These are phyloP conservation scores for Apeira syringaria DNA, from an alignment of 2,888 invertebrate species.

Conservation along the genomic window DNA sequence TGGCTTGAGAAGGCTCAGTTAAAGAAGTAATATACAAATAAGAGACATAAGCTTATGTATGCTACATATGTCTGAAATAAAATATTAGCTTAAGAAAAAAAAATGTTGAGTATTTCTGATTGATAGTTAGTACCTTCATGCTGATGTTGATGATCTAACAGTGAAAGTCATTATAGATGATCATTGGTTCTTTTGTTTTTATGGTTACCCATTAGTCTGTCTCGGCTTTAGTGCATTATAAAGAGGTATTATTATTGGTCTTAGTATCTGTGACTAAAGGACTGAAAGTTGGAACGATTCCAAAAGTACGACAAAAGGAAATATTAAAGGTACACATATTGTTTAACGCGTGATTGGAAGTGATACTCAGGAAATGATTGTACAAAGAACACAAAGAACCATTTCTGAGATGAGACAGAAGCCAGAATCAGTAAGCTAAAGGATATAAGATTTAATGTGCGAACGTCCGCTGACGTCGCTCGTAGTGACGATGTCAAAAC, in stretches of 20 bases:
- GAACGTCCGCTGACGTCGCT: constrained; percentile 15
- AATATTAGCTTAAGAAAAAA: too few relatives aligned
- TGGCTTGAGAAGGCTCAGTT: too few relatives aligned
- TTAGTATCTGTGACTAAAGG: constrained; percentile 12
- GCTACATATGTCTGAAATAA: too few relatives aligned
- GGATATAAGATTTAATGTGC: constrained; percentile 7
- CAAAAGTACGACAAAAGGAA: constrained; percentile 9
- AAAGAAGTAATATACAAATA: too few relatives aligned
- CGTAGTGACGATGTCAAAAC: constrained; percentile 12
- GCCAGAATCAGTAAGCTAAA: constrained; percentile 9
- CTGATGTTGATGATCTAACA: too few relatives aligned
- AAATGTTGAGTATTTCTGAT: too few relatives aligned
- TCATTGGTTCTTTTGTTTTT: constrained; percentile 12
- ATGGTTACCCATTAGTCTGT: constrained; percentile 15
- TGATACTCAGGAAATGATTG: not conserved
- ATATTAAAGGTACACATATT: constrained; percentile 10
- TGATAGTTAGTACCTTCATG: too few relatives aligned
- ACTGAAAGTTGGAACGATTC: constrained; percentile 10
- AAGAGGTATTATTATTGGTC: constrained; percentile 18
- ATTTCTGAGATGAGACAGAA: constrained; percentile 16
- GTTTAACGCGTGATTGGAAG: constrained; percentile 11
- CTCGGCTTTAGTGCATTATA: constrained; percentile 14
- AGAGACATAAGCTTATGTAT: too few relatives aligned
- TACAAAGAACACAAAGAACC: constrained; percentile 32
- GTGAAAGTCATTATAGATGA: too few relatives aligned